Base-by-base conservation (phyloP, 2,113 vertebrate species). In the Astur gentilis region DNA sequence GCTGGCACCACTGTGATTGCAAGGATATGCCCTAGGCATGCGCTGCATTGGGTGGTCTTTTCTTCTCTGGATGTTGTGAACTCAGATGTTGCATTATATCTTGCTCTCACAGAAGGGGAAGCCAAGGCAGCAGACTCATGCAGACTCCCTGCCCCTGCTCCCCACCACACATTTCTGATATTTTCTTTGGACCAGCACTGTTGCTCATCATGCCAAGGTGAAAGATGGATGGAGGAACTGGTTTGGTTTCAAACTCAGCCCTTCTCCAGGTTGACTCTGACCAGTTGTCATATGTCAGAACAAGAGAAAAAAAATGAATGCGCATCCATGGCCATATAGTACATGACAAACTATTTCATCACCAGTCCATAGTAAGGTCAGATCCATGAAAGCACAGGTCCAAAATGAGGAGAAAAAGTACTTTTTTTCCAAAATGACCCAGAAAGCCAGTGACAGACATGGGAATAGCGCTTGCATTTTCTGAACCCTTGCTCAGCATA, bases 121-220 rank as follows among this genome's bases (percentile, higher is more conserved):
- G 19, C 4, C 69, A 69, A 70, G 55, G 13, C 42, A 70, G 44
- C 19, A 13, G 19, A 15, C 9, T 25, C 13, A 11, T 9, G 7
- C 25, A 42, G 20, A 26, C 3, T 86, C 18, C 38, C 38, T 45
- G 36, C 7, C 54, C 14, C 45, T 67, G 20, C 31, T 67, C 40
- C 20, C 16, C 0, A 0, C 26, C 44, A 42, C 2, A 1, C 9
- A 16, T 49, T 72, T 32, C 45, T 49, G 10, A 49, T n/a, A 25
- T 6, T 20, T 75, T 42, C n/a, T 81, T 40, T 83, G 58, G 64
- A 42, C 52, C 10, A 80, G 18, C 23, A 40, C 27, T 72, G 29
- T 23, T 25, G 14, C 34, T 29, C 13, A 2, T 25, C 16, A 16
- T 52, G 52, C 18, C 27, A 31, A 25, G 11, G 34, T 60, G 66